Evolutionary conservation across 2,797 vertebrate species (phyloP).

Genomic region (Amphiprion clarkii): DNA sequence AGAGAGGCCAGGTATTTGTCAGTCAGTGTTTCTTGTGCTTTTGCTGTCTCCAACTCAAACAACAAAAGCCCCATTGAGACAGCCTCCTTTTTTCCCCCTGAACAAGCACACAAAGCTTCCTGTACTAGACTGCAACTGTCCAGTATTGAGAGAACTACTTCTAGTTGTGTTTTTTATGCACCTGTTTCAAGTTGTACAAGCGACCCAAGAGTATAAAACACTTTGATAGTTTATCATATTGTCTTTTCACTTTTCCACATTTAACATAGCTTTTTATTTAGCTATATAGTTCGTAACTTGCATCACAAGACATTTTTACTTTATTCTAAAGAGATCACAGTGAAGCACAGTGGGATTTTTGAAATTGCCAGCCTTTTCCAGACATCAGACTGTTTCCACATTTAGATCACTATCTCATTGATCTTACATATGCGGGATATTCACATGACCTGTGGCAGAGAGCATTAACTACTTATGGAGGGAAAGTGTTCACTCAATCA

Average conservation of each 20-base stretch:
- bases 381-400: slow-evolving; percentile 22
- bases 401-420: slow-evolving; percentile 24
- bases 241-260: not conserved
- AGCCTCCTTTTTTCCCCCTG: slow-evolving; percentile 44
- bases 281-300: too few species aligned
- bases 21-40: slow-evolving; percentile 82
- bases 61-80: slow-evolving; percentile 86
- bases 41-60: slow-evolving; percentile 80
- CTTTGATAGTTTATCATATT: slow-evolving; percentile 21
- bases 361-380: not conserved
- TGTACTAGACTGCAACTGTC: slow-evolving; percentile 74
- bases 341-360: not conserved
- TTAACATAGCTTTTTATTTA: not conserved
- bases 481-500: slow-evolving; percentile 54
- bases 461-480: slow-evolving; percentile 29
- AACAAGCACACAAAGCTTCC: slow-evolving; percentile 81
- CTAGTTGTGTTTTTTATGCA: slow-evolving; percentile 58
- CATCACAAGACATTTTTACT: not conserved
- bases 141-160: slow-evolving; percentile 49
- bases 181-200: slow-evolving; percentile 67
- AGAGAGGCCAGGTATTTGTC: slow-evolving; percentile 85
- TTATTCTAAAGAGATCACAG: slow-evolving; percentile 7
- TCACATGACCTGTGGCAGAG: slow-evolving; percentile 48
- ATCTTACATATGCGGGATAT: slow-evolving; percentile 20
- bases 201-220: slow-evolving; percentile 14